phyloP scores from a whole-genome alignment of 2,113 vertebrate genomes.

The Ictalurus furcatus region DNA sequence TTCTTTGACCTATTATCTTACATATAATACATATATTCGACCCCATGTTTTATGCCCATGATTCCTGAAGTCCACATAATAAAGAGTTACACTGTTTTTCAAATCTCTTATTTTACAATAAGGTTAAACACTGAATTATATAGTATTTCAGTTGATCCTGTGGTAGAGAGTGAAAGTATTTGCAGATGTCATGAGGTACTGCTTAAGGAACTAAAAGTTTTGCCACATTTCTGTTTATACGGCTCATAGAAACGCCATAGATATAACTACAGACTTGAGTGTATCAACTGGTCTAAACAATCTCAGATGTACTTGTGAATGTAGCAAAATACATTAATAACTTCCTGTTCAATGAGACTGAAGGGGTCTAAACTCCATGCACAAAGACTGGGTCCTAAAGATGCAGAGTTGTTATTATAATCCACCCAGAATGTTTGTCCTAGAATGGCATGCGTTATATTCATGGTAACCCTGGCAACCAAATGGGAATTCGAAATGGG shows the following conservation, averaged over 20 bases:
- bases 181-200: neutral
- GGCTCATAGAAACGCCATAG: neutral
- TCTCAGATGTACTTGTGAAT: neutral
- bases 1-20: neutral
- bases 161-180: neutral
- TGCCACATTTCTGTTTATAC: neutral
- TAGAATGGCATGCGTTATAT: conserved; percentile 24
- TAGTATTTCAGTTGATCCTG: neutral
- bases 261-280: neutral
- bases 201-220: neutral
- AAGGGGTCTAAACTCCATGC: neutral
- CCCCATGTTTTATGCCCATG: neutral
- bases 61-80: neutral
- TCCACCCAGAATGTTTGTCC: conserved; percentile 10
- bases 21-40: neutral
- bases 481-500: neutral
- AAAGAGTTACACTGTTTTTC: neutral
- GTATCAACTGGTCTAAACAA: neutral
- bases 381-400: neutral
- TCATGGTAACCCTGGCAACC: neutral
- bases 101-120: neutral
- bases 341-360: neutral
- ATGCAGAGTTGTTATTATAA: neutral
- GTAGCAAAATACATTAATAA: neutral
- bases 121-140: neutral